These are phyloP conservation scores for Aspiorhynchus laticeps DNA, from an alignment of 2,113 vertebrate species.

Conservation along the genomic window DNA sequence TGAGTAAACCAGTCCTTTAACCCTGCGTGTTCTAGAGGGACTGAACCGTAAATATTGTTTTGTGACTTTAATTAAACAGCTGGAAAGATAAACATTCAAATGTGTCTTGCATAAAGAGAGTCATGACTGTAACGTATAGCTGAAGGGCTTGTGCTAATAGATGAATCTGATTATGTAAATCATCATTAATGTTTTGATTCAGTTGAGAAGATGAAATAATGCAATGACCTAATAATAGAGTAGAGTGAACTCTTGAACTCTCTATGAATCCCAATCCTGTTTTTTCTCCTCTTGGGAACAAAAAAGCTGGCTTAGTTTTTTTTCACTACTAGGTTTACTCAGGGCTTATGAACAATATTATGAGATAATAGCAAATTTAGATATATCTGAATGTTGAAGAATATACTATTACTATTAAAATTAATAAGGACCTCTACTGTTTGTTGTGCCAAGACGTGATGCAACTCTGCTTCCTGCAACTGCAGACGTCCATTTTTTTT, in stretches of 20 bases:
- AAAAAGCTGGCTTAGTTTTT: background rate
- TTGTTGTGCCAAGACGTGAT: background rate
- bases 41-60: slow-evolving; percentile 3
- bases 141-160: slow-evolving; percentile 25
- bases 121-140: slow-evolving; percentile 11
- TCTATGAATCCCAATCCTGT: background rate
- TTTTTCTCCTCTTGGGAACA: background rate
- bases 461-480: background rate
- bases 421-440: background rate
- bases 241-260: background rate
- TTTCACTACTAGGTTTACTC: background rate
- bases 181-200: slow-evolving; percentile 15
- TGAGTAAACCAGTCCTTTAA: background rate
- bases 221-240: slow-evolving; percentile 19
- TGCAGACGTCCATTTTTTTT: slow-evolving; percentile 24
- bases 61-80: slow-evolving; percentile 19
- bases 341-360: background rate
- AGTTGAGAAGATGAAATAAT: background rate
- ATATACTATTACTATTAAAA: background rate
- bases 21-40: background rate
- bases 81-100: background rate
- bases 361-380: background rate
- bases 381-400: background rate
- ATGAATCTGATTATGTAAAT: slow-evolving; percentile 40
- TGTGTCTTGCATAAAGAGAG: background rate